Conservation (phyloP, 2,797 vertebrate species). For the Distichodus sexfasciatus region DNA sequence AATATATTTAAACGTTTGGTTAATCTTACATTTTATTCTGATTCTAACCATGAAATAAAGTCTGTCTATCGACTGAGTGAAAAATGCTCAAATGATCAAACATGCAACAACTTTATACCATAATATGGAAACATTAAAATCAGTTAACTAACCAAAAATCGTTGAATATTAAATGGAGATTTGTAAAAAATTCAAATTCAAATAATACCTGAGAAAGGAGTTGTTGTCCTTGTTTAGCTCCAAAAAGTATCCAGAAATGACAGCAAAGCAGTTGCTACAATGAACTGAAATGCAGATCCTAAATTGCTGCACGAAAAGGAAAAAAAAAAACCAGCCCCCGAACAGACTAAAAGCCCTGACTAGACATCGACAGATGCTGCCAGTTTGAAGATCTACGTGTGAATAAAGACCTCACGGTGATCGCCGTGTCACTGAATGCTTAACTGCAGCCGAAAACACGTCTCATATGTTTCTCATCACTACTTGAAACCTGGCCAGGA, state of each 20-base stretch:
- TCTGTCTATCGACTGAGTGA: too few species aligned
- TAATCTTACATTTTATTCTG: too few species aligned
- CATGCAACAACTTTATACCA: too few species aligned
- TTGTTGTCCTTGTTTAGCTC: conserved; percentile 46
- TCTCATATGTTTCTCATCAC: conserved; percentile 94
- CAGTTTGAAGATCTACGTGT: conserved; percentile 77
- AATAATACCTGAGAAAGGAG: conserved; percentile 47
- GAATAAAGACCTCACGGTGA: conserved; percentile 77
- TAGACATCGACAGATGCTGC: conserved; percentile 69
- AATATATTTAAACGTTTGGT: too few species aligned
- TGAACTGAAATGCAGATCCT: conserved; percentile 58
- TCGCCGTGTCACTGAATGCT: conserved; percentile 81
- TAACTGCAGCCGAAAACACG: conserved; percentile 75
- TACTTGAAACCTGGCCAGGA: conserved; percentile 83
- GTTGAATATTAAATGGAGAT: too few species aligned
- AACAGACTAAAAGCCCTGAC: conserved; percentile 60
- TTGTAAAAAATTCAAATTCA: too few species aligned
- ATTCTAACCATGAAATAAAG: too few species aligned
- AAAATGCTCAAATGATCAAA: too few species aligned
- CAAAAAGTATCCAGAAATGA: conserved; percentile 38
- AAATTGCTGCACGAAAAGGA: conserved; percentile 49
- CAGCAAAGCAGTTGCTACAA: conserved; percentile 54
- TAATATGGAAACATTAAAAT: too few species aligned
- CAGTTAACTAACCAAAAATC: too few species aligned
- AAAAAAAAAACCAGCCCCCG: conserved; percentile 58